phyloP scores from a whole-genome alignment of 2,113 vertebrate genomes.

The Orcinus orca region DNA sequence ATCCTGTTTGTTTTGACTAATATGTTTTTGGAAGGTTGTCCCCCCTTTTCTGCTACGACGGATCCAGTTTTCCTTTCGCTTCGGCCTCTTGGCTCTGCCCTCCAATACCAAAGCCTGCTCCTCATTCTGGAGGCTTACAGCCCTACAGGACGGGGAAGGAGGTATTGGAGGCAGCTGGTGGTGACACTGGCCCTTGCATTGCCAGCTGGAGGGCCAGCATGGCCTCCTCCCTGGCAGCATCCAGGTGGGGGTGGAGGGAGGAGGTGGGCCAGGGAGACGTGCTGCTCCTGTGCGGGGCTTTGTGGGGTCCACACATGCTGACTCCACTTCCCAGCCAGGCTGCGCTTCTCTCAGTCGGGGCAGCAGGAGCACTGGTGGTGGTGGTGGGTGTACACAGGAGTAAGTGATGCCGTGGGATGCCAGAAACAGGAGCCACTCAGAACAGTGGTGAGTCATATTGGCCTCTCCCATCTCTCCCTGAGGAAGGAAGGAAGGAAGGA shows the following conservation, averaged over 20 bases:
- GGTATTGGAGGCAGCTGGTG: not conserved
- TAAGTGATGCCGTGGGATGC: not conserved
- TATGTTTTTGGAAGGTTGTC: not conserved
- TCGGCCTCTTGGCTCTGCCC: not conserved
- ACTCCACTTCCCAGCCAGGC: no score
- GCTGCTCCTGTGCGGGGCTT: rapidly evolving
- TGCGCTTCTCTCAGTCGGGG: not conserved
- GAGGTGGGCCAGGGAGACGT: rapidly evolving
- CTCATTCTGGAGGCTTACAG: rapidly evolving
- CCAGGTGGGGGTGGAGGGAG: not conserved
- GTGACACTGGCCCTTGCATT: not conserved
- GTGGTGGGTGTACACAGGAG: not conserved
- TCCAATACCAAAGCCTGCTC: not conserved
- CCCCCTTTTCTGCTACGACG: not conserved
- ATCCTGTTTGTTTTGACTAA: not conserved
- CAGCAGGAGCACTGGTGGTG: not conserved
- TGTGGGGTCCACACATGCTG: not conserved
- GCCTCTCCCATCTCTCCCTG: not conserved
- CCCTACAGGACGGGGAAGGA: not conserved
- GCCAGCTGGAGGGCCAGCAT: not conserved
- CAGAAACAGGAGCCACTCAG: conserved; percentile 7
- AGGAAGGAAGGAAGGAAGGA: not conserved
- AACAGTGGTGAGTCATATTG: not conserved
- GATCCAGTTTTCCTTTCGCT: not conserved
- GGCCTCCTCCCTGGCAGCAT: not conserved